phyloP scores from a whole-genome alignment of 2,797 vertebrate genomes.

The Chromis chromis region DNA sequence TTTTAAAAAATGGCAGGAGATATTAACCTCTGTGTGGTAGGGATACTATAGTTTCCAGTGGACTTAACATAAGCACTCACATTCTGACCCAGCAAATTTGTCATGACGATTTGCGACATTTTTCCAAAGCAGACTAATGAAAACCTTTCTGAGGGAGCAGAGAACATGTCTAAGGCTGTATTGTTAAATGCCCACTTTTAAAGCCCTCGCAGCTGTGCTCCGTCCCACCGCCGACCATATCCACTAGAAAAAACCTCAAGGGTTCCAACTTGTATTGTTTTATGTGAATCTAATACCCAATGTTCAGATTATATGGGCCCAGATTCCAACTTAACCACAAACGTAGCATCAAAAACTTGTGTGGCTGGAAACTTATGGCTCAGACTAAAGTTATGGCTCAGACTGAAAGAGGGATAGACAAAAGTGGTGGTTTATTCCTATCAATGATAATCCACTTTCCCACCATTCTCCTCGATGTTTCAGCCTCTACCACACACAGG shows the following conservation, averaged over 20 bases:
- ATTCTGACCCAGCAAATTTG: conserved; percentile 77
- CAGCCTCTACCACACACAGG: conserved; percentile 35
- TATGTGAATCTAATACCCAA: conserved; percentile 77
- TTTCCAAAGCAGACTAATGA: conserved; percentile 79
- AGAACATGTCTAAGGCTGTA: conserved; percentile 63
- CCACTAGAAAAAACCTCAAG: conserved; percentile 67
- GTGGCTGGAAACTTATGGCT: conserved; percentile 70
- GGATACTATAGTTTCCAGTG: conserved; percentile 54
- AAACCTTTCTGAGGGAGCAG: conserved; percentile 65
- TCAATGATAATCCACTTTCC: conserved; percentile 69
- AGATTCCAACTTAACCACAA: conserved; percentile 63
- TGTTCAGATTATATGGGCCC: conserved; percentile 74
- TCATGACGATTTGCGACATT: conserved; percentile 75
- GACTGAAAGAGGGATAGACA: conserved; percentile 46
- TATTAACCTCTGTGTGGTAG: conserved; percentile 40
- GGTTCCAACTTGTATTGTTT: conserved; percentile 77
- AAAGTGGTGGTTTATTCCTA: conserved; percentile 65
- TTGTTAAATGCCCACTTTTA: conserved; percentile 75
- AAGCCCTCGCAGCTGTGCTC: conserved; percentile 78
- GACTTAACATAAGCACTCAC: conserved; percentile 60
- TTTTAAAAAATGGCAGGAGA: conserved; percentile 52
- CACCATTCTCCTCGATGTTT: conserved; percentile 50
- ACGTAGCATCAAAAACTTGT: conserved; percentile 60
- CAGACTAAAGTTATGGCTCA: conserved; percentile 51
- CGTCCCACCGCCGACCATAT: conserved; percentile 70